phyloP scores from a whole-genome alignment of 2,113 vertebrate species.

The Leptodactylus fuscus region DNA sequence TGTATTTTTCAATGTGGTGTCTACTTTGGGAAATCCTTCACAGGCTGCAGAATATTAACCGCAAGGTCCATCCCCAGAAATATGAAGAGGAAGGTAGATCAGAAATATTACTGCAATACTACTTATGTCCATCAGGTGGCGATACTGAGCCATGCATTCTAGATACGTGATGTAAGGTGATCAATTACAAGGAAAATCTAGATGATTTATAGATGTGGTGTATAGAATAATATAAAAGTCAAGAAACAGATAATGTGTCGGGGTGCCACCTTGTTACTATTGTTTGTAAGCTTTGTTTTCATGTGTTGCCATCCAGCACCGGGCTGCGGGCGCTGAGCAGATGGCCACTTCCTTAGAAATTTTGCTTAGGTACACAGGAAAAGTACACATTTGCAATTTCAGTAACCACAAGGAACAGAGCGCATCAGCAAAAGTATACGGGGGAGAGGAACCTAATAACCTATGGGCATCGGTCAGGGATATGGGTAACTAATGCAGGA shows the following conservation, averaged over 20 bases:
- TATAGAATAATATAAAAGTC: no score
- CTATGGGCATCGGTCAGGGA: neutral
- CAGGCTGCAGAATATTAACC: neutral
- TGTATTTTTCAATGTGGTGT: neutral
- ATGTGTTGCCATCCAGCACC: conserved; percentile 4
- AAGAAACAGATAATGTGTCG: no score
- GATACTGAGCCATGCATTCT: neutral
- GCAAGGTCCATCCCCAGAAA: neutral
- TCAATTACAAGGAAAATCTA: no score
- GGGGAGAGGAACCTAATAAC: neutral
- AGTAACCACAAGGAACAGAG: conserved; percentile 1
- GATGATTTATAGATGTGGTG: no score
- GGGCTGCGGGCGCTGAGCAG: neutral
- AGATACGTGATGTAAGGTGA: no score
- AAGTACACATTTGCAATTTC: neutral
- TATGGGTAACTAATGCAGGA: neutral
- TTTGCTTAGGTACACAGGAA: conserved; percentile 31
- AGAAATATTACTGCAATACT: neutral
- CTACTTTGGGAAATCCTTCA: neutral
- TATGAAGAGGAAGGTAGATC: neutral
- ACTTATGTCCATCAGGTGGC: neutral
- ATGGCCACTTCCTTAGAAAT: neutral
- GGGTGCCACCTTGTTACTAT: neutral
- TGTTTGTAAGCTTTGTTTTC: neutral
- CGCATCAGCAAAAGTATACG: neutral